phyloP scores from a whole-genome alignment of 2,113 vertebrate species.

The Erpornis zantholeuca region DNA sequence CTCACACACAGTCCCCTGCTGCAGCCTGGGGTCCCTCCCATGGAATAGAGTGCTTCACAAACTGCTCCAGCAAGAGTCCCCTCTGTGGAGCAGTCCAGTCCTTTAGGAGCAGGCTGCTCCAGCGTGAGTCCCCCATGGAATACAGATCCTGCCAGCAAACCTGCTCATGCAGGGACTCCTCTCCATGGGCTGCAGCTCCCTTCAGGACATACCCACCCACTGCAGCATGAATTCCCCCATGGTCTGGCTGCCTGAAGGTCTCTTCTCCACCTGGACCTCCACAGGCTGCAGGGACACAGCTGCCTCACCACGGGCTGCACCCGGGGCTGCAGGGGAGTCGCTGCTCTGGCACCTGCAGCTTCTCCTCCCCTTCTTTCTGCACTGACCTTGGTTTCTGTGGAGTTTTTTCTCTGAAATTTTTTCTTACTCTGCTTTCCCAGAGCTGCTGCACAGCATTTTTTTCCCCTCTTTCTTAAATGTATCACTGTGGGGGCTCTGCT shows the following conservation, averaged over 20 bases:
- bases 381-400: neutral
- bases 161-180: neutral
- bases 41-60: neutral
- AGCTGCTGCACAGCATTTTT: neutral
- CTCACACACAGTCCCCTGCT: neutral
- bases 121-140: fast-evolving
- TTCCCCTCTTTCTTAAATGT: neutral
- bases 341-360: neutral
- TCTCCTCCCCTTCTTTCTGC: neutral
- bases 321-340: neutral
- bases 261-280: neutral
- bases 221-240: fast-evolving
- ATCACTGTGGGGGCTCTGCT: neutral
- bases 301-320: neutral
- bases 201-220: too few species aligned
- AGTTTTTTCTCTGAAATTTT: neutral
- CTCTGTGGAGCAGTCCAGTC: neutral
- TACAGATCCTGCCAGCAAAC: neutral
- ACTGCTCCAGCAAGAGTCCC: neutral
- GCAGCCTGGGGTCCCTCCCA: neutral
- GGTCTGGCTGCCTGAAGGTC: neutral
- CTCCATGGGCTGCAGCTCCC: neutral
- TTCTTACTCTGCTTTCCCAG: neutral
- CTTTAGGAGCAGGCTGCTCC: neutral
- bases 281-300: neutral